Evolutionary conservation across 2,888 invertebrate genomes (phyloP), one percentile per base, ranked within the genome.

Genomic region (Temnothorax ravouxi): DNA sequence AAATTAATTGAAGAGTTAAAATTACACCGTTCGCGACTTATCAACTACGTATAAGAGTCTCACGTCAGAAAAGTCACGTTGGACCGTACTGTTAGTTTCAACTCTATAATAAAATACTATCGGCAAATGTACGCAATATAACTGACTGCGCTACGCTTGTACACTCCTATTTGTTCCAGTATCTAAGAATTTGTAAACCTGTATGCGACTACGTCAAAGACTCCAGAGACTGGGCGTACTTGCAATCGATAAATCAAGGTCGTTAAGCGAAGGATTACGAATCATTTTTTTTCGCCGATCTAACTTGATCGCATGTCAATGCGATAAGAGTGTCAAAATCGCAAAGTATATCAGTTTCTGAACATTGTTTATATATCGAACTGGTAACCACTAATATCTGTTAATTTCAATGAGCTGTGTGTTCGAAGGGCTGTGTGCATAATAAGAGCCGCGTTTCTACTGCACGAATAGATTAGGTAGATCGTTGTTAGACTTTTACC

Each of bases 401-500:
- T 77, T 44, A 69, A 44, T 59, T 47, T 47, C 59, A 11, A 71
- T 8, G 69, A 75, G 29, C 29, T 50, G 47, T 44, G 66, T 66
- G 25, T 66, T 66, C 66, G 44, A 59, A 79, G 56, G 29, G 8
- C 18, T 56, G 34, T 79, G 72, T 47, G 72, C 79, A 29, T 34
- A 56, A 77, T 41, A 52, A 62, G 59, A 72, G 13, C n/a, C 67
- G 50, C 38, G 9, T 21, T 54, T 9, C 34, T 56, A 34, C 11
- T 47, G 59, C 59, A 71, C 3, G 44, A 21, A 79, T 50, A 76
- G 8, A 71, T 56, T 56, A 80, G 21, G 41, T 74, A 81, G 25
- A 64, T 76, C 77, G 79, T 82, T 74, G 81, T 64, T 62, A 41
- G 75, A 75, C 25, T 79, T 82, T 79, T 47, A 52, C 3, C 76